phyloP scores from a whole-genome alignment of 2,888 invertebrate species.

The Crioceris asparagi region DNA sequence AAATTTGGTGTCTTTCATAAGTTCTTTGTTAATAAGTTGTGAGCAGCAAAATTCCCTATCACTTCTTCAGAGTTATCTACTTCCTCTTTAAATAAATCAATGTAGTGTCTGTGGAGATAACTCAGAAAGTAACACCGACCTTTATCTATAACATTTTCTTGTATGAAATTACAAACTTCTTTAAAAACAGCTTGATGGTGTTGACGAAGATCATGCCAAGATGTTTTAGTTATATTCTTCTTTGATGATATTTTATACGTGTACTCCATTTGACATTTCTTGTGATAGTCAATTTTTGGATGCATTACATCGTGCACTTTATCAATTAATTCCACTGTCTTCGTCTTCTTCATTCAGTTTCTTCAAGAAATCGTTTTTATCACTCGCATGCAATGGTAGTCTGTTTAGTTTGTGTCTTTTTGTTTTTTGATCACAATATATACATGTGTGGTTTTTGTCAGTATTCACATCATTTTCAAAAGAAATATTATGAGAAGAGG shows the following conservation, averaged over 20 bases:
- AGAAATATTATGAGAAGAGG: constrained; percentile 10
- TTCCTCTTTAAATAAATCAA: constrained; percentile 18
- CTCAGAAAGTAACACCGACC: constrained; percentile 21
- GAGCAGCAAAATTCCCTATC: constrained; percentile 13
- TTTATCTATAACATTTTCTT: constrained; percentile 22
- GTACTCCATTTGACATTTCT: constrained; percentile 16
- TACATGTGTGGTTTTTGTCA: constrained; percentile 10
- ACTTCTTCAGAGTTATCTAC: constrained; percentile 18
- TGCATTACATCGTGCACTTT: constrained; percentile 14
- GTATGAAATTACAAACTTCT: constrained; percentile 18
- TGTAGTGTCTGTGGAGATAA: constrained; percentile 21
- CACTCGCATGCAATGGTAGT: constrained; percentile 2
- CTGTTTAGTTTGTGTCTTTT: constrained; percentile 11
- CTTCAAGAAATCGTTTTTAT: constrained; percentile 2
- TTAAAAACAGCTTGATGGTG: constrained; percentile 21
- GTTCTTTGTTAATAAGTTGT: constrained; percentile 19
- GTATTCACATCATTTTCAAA: constrained; percentile 10
- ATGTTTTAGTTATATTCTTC: constrained; percentile 17
- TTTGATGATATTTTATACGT: constrained; percentile 14
- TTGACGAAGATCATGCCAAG: too few species aligned
- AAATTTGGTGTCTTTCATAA: constrained; percentile 19
- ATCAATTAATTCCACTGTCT: too few species aligned
- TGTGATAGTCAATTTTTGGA: constrained; percentile 18
- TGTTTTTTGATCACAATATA: constrained; percentile 15
- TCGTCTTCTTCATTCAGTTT: too few species aligned